phyloP scores from a whole-genome alignment of 2,888 invertebrate genomes.

The Ectemnius cavifrons region DNA sequence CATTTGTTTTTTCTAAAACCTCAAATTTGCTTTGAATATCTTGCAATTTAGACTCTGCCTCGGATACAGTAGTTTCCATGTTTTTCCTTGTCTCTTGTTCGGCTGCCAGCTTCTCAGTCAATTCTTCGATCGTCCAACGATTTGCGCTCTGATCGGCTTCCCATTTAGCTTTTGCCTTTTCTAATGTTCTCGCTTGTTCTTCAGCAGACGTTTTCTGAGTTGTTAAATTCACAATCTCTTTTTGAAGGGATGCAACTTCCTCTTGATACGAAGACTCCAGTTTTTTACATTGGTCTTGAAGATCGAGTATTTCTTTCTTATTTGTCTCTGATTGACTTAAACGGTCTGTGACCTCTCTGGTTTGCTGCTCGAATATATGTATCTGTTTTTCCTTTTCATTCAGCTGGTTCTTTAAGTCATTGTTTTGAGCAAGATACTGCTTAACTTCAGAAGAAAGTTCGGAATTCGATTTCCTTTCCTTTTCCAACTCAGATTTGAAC shows the following conservation, averaged over 20 bases:
- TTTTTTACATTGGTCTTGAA: conserved; percentile 71
- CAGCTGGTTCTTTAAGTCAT: conserved; percentile 46
- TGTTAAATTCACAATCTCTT: conserved; percentile 59
- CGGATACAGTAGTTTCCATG: conserved; percentile 54
- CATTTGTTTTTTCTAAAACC: conserved; percentile 36
- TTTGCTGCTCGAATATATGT: conserved; percentile 78
- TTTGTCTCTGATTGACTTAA: conserved; percentile 59
- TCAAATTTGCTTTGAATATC: conserved; percentile 73
- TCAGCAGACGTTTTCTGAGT: conserved; percentile 53
- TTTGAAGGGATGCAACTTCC: conserved; percentile 63
- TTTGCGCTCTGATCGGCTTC: conserved; percentile 59
- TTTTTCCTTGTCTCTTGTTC: conserved; percentile 48
- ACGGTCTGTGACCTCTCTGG: conserved; percentile 74
- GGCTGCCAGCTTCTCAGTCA: conserved; percentile 61
- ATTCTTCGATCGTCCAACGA: conserved; percentile 78
- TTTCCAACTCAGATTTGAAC: conserved; percentile 54
- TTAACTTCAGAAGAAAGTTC: conserved; percentile 49
- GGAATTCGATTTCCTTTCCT: conserved; percentile 53
- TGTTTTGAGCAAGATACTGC: conserved; percentile 53
- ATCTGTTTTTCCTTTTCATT: conserved; percentile 76
- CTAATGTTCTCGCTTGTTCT: conserved; percentile 60
- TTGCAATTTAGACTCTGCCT: conserved; percentile 72
- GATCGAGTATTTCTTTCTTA: conserved; percentile 48
- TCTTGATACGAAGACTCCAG: conserved; percentile 54
- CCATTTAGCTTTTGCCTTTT: conserved; percentile 57